phyloP scores from a whole-genome alignment of 37 sponge, comb jelly and placozoan species.

The Crambe crambe region DNA sequence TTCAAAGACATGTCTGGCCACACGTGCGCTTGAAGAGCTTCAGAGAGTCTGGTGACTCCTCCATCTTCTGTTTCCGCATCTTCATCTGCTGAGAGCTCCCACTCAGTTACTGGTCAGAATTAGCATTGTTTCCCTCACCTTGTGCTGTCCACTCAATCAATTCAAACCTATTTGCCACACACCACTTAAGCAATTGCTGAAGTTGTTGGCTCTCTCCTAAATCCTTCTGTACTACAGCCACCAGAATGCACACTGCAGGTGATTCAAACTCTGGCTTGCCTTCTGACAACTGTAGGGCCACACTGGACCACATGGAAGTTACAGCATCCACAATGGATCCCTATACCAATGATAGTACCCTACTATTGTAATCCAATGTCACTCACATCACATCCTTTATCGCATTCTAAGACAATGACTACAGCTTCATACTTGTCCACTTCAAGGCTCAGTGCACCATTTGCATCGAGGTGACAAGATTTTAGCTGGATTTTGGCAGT shows the following conservation, averaged over 20 bases:
- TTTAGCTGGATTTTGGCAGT: constrained; percentile 27
- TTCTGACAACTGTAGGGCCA: neutral
- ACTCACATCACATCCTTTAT: neutral
- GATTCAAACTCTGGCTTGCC: neutral
- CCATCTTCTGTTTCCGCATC: constrained; percentile 11
- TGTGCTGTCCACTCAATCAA: constrained; percentile 52
- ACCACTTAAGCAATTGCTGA: constrained; percentile 53
- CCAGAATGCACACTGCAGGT: neutral
- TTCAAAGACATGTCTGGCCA: constrained; percentile 77
- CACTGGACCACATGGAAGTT: neutral
- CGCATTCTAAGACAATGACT: constrained; percentile 15
- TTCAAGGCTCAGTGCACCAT: neutral
- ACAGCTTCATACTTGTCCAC: constrained; percentile 22
- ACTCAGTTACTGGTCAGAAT: too few species aligned
- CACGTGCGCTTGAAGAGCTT: constrained; percentile 76
- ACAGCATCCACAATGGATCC: neutral
- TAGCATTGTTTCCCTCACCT: neutral
- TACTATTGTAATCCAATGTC: neutral
- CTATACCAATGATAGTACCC: neutral
- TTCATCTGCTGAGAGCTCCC: neutral
- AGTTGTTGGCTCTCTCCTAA: neutral
- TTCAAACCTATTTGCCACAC: constrained; percentile 63
- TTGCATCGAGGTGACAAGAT: neutral
- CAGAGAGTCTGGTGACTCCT: constrained; percentile 51
- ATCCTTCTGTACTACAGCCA: neutral